These are phyloP conservation scores for Mesorhabditis sp. DNA, from an alignment of 2,888 invertebrate genomes.

Conservation along the genomic window DNA sequence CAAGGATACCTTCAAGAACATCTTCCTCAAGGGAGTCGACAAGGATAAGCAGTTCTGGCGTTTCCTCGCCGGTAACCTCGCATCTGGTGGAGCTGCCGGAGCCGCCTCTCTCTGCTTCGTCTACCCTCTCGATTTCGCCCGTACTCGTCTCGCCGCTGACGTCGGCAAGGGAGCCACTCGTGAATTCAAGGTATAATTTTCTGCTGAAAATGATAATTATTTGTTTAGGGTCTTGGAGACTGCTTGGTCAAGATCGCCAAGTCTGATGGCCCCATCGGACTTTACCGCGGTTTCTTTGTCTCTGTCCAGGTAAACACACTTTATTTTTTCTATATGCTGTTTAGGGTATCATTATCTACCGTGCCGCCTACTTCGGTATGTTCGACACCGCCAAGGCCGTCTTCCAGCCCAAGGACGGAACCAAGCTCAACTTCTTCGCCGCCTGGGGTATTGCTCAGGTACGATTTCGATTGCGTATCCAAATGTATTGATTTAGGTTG, in stretches of 20 bases:
- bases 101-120: slow-evolving; percentile 89
- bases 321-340: slow-evolving; percentile 24
- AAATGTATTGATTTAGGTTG: slow-evolving; percentile 64
- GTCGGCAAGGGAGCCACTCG: slow-evolving; percentile 78
- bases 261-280: slow-evolving; percentile 77
- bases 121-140: slow-evolving; percentile 88
- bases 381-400: slow-evolving; percentile 90
- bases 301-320: slow-evolving; percentile 73
- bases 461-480: slow-evolving; percentile 1
- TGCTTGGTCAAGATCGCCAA: slow-evolving; percentile 76
- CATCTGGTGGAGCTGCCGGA: slow-evolving; percentile 87
- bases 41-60: slow-evolving; percentile 85
- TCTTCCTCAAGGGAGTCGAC: slow-evolving; percentile 65
- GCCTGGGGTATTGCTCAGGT: slow-evolving; percentile 74
- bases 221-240: slow-evolving; percentile 72
- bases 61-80: slow-evolving; percentile 68
- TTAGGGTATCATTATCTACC: slow-evolving; percentile 77
- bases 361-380: slow-evolving; percentile 90
- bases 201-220: neutral
- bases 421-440: slow-evolving; percentile 81
- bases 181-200: slow-evolving; percentile 69
- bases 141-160: slow-evolving; percentile 82
- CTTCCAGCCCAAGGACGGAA: slow-evolving; percentile 77
- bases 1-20: slow-evolving; percentile 65
- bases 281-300: slow-evolving; percentile 85